phyloP scores from a whole-genome alignment of 2,797 vertebrate species.

The Spheniscus humboldti region DNA sequence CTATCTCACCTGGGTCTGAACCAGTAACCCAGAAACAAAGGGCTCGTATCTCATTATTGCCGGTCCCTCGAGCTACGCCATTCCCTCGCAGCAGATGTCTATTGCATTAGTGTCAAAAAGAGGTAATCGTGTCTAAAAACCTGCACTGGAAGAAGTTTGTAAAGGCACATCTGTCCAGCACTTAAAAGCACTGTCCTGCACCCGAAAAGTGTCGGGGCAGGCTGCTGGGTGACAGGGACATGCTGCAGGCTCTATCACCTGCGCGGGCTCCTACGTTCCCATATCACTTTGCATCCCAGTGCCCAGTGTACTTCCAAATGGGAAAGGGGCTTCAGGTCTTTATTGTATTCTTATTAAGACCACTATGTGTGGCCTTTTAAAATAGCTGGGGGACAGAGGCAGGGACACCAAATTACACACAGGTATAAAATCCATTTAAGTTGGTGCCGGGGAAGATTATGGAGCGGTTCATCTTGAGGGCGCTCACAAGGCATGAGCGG shows the following conservation, averaged over 20 bases:
- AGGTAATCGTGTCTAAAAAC: background rate
- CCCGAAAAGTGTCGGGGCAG: background rate
- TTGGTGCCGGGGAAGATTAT: too few relatives aligned
- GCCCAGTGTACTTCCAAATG: background rate
- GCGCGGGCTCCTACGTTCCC: fast-evolving
- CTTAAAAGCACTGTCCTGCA: background rate
- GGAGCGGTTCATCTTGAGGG: too few relatives aligned
- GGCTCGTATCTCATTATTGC: background rate
- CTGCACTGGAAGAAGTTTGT: background rate
- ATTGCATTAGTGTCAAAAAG: background rate
- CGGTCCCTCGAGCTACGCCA: background rate
- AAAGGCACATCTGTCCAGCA: background rate
- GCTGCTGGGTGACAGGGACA: background rate
- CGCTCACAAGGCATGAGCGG: too few relatives aligned
- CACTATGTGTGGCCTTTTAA: background rate
- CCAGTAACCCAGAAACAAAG: background rate
- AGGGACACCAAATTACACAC: background rate
- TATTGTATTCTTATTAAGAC: background rate
- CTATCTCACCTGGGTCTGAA: background rate
- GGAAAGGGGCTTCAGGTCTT: background rate
- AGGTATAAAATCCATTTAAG: background rate
- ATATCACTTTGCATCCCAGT: background rate
- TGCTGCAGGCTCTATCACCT: background rate
- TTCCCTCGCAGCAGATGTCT: background rate
- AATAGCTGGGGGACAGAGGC: background rate